Base-by-base conservation (phyloP, 53 echinoderm and acorn worm genomes). In the Temnopleurus reevesii region DNA sequence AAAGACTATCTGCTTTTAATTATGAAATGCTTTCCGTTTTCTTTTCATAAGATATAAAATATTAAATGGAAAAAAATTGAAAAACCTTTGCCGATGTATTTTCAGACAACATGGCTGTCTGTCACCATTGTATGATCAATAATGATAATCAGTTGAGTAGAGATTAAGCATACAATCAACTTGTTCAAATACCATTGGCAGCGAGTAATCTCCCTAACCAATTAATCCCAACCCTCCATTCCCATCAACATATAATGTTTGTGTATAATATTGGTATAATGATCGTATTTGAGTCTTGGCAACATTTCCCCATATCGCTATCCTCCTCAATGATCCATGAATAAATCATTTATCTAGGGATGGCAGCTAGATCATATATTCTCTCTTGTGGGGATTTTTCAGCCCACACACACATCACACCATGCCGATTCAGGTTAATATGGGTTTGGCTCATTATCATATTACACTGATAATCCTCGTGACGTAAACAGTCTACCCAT, bases 371-470 rank as follows among this genome's bases (percentile, higher is more conserved):
- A 63, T 63, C 43, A 71, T 21, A 71, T n/a, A 63, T 63, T 71
- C 33, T 71, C 21, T 38, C 43, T 21, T 38, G 71, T 31, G 63
- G 31, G 63, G 71, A 41, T 41, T 71, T 71, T 41, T 0, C 71
- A 41, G 71, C 71, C 41, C 71, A 71, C 65, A 7, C 65, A 7
- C 26, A 71, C 43, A 71, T 71, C 71, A 71, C 71, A 71, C 7
- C 38, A 21, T 71, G 43, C n/a, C 7, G 27, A 27, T 83, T 55
- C 30, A 33, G 54, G n/a, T 29, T 36, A 55, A 55, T 55, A 55
- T 83, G 83, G 83, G 83, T 54, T 83, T 53, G 83, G 83, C 83
- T 83, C 83, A 83, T 83, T 83, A 83, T 49, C 83, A 83, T 83
- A 83, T 34, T 83, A 83, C 83, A 83, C 27, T 79, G 79, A 49